A percentile compares a stretch with the other conserved stretches of the same genome.
phyloP scores from a whole-genome alignment of 2,888 invertebrate species.

The Hemaris fuciformis region DNA sequence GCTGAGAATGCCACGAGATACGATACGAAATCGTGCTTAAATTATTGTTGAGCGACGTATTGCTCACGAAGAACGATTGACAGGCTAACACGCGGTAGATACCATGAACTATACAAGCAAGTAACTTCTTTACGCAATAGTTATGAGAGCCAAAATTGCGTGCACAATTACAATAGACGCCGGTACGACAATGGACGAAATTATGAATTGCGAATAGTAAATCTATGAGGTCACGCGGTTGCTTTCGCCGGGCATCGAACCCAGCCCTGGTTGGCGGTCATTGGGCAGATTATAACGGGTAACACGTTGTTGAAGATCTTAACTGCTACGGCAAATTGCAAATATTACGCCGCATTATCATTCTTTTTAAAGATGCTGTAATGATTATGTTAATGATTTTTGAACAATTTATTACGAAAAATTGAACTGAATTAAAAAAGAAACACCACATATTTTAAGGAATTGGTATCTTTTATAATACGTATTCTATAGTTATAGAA shows the following conservation, averaged over 20 bases:
- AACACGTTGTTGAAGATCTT: conserved; percentile 49
- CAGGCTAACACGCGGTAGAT: conserved; percentile 2
- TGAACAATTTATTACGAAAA: too few species aligned
- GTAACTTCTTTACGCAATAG: conserved; percentile 22
- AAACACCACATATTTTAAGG: too few species aligned
- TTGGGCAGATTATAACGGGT: conserved; percentile 69
- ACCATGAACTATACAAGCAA: background rate
- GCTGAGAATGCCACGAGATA: conserved; percentile 4
- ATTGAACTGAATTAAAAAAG: too few species aligned
- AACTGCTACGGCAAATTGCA: conserved; percentile 47
- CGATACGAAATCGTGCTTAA: conserved; percentile 4
- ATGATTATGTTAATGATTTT: too few species aligned
- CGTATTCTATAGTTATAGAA: too few species aligned
- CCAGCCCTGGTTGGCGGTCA: conserved; percentile 56
- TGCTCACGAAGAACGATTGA: conserved; percentile 18
- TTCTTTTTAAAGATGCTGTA: background rate
- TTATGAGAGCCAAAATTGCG: conserved; percentile 32
- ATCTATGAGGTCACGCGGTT: conserved; percentile 68
- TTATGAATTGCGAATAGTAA: conserved; percentile 73
- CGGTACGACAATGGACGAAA: conserved; percentile 55
- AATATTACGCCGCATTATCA: conserved; percentile 42
- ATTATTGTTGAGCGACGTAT: conserved; percentile 7
- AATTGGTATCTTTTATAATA: too few species aligned
- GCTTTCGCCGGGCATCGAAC: conserved; percentile 76
- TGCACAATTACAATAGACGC: conserved; percentile 39